A percentile compares a stretch with the other conserved stretches of the same genome.
These are phyloP conservation scores for Frankliniella intonsa DNA, from an alignment of 2,888 invertebrate species.

Conservation along the genomic window DNA sequence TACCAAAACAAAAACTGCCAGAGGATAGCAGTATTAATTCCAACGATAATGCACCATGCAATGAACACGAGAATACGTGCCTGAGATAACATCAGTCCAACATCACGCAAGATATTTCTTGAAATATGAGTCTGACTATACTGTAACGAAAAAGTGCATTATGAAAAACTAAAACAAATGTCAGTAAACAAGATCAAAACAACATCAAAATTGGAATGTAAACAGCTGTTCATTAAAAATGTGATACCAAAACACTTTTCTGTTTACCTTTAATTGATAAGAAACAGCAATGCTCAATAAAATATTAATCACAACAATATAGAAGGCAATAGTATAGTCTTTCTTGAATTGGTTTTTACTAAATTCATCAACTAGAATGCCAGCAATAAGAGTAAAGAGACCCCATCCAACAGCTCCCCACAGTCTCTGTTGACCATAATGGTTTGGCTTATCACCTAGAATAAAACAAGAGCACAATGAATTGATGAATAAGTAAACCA, in stretches of 20 bases:
- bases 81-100: slow-evolving; percentile 61
- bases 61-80: slow-evolving; percentile 67
- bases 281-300: slow-evolving; percentile 63
- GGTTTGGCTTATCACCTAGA: slow-evolving; percentile 64
- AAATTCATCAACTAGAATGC: slow-evolving; percentile 69
- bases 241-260: slow-evolving; percentile 40
- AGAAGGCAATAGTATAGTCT: slow-evolving; percentile 76
- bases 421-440: slow-evolving; percentile 79
- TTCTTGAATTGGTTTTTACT: slow-evolving; percentile 62
- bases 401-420: slow-evolving; percentile 90
- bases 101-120: slow-evolving; percentile 62
- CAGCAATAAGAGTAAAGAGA: slow-evolving; percentile 67
- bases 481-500: not conserved
- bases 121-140: slow-evolving; percentile 56
- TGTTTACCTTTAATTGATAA: slow-evolving; percentile 51
- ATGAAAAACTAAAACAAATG: not conserved
- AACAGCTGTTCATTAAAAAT: not conserved
- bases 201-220: slow-evolving; percentile 35
- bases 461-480: not conserved
- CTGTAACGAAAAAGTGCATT: slow-evolving; percentile 47
- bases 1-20: slow-evolving; percentile 86
- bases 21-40: slow-evolving; percentile 75
- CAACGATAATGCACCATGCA: slow-evolving; percentile 74
- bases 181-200: too few relatives aligned
- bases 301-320: slow-evolving; percentile 64